Conservation (phyloP, 1,140 invertebrate species). For the Cyclina sinensis region DNA sequence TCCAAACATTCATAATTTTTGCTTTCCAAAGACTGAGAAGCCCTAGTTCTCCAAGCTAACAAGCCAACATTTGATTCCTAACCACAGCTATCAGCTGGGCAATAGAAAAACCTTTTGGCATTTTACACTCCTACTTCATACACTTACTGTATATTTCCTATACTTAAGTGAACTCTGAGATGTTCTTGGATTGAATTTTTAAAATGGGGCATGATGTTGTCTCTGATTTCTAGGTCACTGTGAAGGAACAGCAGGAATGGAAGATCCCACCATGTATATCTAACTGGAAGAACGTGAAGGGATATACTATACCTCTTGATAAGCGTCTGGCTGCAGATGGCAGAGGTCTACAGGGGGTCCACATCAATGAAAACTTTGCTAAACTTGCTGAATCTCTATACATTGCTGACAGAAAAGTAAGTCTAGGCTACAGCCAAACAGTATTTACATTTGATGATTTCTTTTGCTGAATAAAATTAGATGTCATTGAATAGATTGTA, state of each 20-base stretch:
- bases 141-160: neutral
- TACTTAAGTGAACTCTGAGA: too few species aligned
- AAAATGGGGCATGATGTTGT: neutral
- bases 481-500: too few species aligned
- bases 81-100: too few species aligned
- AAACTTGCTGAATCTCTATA: slow-evolving; percentile 99
- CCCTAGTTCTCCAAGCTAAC: too few species aligned
- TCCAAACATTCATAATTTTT: too few species aligned
- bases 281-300: slow-evolving; percentile 99
- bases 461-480: too few species aligned
- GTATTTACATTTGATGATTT: too few species aligned
- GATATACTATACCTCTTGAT: slow-evolving; percentile 99
- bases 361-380: slow-evolving; percentile 99
- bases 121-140: neutral
- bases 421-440: too few species aligned
- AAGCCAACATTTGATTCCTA: too few species aligned
- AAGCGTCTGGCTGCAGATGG: slow-evolving; percentile 99
- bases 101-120: too few species aligned
- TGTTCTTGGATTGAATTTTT: too few species aligned
- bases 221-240: slow-evolving; percentile 91
- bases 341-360: slow-evolving; percentile 97
- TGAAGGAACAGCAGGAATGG: slow-evolving; percentile 99
- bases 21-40: too few species aligned
- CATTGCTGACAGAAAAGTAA: slow-evolving; percentile 97
- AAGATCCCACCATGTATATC: slow-evolving; percentile 99